Evolutionary conservation across 1,140 invertebrate species (phyloP), one percentile per base, ranked within the genome.

Genomic region (Drosophila punjabiensis): DNA sequence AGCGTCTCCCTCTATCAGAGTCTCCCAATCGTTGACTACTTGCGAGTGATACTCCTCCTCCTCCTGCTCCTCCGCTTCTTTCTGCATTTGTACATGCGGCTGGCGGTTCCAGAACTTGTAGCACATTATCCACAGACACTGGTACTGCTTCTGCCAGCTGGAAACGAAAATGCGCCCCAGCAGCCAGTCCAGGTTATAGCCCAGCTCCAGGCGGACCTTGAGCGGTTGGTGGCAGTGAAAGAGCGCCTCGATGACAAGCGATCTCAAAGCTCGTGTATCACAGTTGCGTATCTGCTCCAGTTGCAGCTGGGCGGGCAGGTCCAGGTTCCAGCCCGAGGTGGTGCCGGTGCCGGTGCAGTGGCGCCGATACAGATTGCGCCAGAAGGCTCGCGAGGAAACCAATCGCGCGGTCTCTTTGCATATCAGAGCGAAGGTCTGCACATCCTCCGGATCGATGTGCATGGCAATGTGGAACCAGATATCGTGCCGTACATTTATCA

Each of bases 391-490:
- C 0, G 92, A 76, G 10, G 58, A 83, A 2, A 84, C 82, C 33
- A 92, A 18, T 0, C 45, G 35, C 10, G 90, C 69, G 5, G 88
- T 90, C 43, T 89, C 74, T 20, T 69, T 79, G 32, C 92, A 93
- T 35, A 93, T 92, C 32, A 93, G 30, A 4, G 90, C 84, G 28
- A 92, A 93, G 13, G 65, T 58, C 59, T 91, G 80, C 8, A 93
- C 85, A 65, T 93, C 85, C 60, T 93, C 90, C 4, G 92, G 92
- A 13, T 82, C 78, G 16, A 93, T 77, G 9, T 76, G 74, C 75
- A 90, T 64, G 5, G 92, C 73, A 52, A 93, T 79, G 16, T 91
- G 83, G 41, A 91, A 93, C 92, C 92, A 93, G 68, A 92, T 80
- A 52, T 93, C 90, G 58, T 90, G 81, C 4, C 59, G 58, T 47